A percentile compares a stretch with the other conserved stretches of the same genome.
These are phyloP conservation scores for Tethea ocularis DNA, from an alignment of 2,888 invertebrate genomes.

Conservation along the genomic window DNA sequence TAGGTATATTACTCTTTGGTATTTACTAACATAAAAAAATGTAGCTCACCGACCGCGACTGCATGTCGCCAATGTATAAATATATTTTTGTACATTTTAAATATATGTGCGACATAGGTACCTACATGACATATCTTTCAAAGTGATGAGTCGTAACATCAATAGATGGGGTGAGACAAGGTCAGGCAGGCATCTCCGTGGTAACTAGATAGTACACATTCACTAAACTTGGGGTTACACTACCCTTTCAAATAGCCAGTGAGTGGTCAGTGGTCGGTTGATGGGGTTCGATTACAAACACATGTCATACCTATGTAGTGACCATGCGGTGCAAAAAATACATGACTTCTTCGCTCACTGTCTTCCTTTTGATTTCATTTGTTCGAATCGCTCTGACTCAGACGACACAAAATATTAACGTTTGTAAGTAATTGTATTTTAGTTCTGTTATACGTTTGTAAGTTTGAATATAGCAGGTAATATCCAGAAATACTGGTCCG, in stretches of 20 bases:
- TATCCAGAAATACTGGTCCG: too few species aligned
- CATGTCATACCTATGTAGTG: background rate
- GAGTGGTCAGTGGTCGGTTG: constrained; percentile 28
- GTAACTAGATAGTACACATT: constrained; percentile 66
- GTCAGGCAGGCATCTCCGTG: constrained; percentile 68
- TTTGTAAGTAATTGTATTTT: constrained; percentile 83
- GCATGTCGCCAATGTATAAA: too few species aligned
- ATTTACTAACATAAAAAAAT: too few species aligned
- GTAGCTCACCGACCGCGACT: background rate
- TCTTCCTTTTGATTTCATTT: constrained; percentile 42
- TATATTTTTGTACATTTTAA: too few species aligned
- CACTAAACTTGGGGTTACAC: constrained; percentile 32
- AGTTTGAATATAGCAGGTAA: too few species aligned
- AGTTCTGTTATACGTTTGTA: background rate
- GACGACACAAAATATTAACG: constrained; percentile 89
- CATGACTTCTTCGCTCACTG: constrained; percentile 38
- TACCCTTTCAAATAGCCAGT: constrained; percentile 31
- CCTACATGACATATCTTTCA: background rate
- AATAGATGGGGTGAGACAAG: constrained; percentile 65
- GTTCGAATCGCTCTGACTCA: constrained; percentile 64
- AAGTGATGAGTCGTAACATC: constrained; percentile 57
- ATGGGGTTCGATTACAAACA: constrained; percentile 24
- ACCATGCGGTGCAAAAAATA: constrained; percentile 11
- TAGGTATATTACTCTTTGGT: too few species aligned
- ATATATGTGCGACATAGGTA: too few species aligned